These are phyloP conservation scores for Napeogenes sylphis DNA, from an alignment of 2,888 invertebrate genomes.

Conservation along the genomic window DNA sequence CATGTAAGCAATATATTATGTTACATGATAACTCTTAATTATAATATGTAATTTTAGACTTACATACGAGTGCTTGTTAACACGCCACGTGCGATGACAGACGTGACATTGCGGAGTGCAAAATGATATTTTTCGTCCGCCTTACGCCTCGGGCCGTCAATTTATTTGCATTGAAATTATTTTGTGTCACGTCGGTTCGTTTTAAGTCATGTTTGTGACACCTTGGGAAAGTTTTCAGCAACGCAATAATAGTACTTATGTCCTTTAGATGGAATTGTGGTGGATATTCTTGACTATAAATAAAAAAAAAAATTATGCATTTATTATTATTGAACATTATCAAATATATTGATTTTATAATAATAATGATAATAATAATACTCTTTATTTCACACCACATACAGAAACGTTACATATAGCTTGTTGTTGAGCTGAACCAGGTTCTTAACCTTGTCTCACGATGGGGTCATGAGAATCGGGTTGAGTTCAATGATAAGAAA, in stretches of 20 bases:
- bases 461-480: no score
- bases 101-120: conserved; percentile 48
- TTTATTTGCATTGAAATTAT: conserved; percentile 46
- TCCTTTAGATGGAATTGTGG: background rate
- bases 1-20: no score
- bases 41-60: conserved; percentile 1
- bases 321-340: no score
- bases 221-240: conserved; percentile 11
- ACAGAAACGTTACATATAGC: no score
- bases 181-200: conserved; percentile 36
- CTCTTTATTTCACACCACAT: no score
- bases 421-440: no score
- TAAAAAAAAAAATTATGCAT: no score
- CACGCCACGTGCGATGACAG: conserved; percentile 43
- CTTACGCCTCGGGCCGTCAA: conserved; percentile 40
- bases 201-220: conserved; percentile 28
- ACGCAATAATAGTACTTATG: background rate
- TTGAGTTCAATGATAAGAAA: no score
- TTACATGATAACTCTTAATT: background rate
- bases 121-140: conserved; percentile 42
- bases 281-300: no score
- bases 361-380: no score
- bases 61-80: conserved; percentile 36
- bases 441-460: no score
- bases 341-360: no score